phyloP scores from a whole-genome alignment of 2,888 invertebrate species.

The Pyrocoelia pectoralis region DNA sequence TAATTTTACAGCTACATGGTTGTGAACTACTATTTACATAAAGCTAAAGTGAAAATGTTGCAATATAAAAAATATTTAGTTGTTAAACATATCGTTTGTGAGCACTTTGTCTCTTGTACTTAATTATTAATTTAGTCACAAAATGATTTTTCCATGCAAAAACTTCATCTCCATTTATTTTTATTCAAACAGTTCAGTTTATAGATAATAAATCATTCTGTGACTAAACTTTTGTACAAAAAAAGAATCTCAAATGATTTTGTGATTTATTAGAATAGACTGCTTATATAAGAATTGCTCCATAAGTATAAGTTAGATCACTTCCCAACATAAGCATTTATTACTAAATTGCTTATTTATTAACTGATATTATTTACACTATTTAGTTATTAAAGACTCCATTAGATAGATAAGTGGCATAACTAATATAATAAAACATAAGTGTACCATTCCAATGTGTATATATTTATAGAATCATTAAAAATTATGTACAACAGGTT shows the following conservation, averaged over 20 bases:
- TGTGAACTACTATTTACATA: no score
- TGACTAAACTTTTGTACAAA: neutral
- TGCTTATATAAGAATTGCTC: conserved; percentile 9
- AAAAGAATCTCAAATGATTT: neutral
- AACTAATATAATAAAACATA: no score
- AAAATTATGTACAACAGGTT: no score
- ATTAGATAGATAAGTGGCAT: neutral
- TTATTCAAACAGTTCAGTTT: no score
- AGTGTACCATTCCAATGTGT: no score
- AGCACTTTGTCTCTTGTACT: neutral
- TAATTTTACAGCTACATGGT: no score
- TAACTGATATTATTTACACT: neutral
- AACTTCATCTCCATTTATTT: no score
- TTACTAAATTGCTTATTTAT: neutral
- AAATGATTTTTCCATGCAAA: no score
- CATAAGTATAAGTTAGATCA: neutral
- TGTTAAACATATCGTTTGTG: no score
- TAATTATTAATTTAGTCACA: neutral
- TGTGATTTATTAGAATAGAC: conserved; percentile 13
- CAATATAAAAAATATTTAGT: no score
- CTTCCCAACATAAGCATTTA: neutral
- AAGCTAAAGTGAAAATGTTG: no score
- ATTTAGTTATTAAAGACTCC: neutral
- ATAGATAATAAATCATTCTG: neutral
- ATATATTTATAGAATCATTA: no score